Base-by-base conservation (phyloP, 2,797 vertebrate species). In the Sphenopsis melanotis region DNA sequence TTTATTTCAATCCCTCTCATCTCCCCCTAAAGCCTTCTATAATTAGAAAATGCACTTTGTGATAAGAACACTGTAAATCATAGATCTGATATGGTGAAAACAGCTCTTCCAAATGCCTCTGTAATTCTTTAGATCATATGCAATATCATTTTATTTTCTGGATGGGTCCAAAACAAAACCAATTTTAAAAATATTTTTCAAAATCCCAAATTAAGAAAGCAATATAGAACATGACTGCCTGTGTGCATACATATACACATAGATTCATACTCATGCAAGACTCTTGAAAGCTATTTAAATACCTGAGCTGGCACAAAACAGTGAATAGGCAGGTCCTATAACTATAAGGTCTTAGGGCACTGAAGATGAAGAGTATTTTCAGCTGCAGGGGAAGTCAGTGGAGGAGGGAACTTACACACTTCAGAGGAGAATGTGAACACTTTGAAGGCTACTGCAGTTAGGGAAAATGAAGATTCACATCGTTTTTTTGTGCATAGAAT, bases 1-100 rank as follows among this genome's bases (percentile, higher is more conserved):
- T 96, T 89, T 87, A 61, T 76, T 87, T 88, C 47, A 88, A 16
- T 77, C 55, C 66, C 44, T 90, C 70, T 81, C 50, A n/a, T 91
- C n/a, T 88, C 27, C 37, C 34, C 49, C 19, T 90, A 87, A 95
- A 94, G 16, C 20, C 11, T 76, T 65, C 64, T 55, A 34, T 69
- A 87, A 94, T 80, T 91, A 89, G 29, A 87, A 96, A 94, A 94
- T 68, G 34, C 32, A 78, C 29, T 92, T 92, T 26, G 7, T 78
- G 8, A 70, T 66, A 72, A 78, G 59, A 82, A 93, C 47, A 64
- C 47, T 59, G 57, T 91, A 94, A 94, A 89, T 78, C 53, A 87
- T 44, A 66, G 37, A 13, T 50, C 68, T 89, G 63, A 32, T 36
- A 60, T n/a, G 30, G 47, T 92, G 79, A 94, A 92, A 91, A 61